Conservation (phyloP, 2,797 vertebrate genomes). For the Fistularia commersonii region DNA sequence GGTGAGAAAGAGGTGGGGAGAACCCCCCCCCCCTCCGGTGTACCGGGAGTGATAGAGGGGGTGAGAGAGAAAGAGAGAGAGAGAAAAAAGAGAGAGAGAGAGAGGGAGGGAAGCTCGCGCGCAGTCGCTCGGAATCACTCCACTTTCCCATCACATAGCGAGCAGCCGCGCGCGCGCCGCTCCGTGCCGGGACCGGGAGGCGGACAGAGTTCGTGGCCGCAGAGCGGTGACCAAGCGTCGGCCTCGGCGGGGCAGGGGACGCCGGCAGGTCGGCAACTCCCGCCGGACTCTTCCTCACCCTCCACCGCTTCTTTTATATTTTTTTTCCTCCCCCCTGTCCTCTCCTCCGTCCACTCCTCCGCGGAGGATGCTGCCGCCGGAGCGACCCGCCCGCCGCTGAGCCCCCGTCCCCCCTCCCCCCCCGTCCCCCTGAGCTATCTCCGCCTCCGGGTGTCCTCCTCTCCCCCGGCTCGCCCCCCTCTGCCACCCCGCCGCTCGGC, state of each 20-base stretch:
- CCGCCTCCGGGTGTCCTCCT: too few species aligned
- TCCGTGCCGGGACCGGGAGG: constrained; percentile 55
- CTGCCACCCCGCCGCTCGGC: too few species aligned
- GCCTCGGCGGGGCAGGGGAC: constrained; percentile 15
- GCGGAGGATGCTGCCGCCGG: constrained; percentile 45
- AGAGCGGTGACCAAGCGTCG: constrained; percentile 28
- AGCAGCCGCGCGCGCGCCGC: constrained; percentile 50
- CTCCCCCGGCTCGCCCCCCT: too few species aligned
- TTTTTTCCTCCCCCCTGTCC: not conserved
- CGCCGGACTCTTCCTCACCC: constrained; percentile 32
- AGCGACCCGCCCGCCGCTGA: constrained; percentile 20
- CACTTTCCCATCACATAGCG: constrained; percentile 58
- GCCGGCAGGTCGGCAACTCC: constrained; percentile 10
- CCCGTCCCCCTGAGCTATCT: too few species aligned
- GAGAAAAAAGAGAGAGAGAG: constrained; percentile 22
- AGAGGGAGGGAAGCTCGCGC: constrained; percentile 30
- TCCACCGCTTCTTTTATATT: constrained; percentile 12
- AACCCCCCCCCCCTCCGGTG: not conserved
- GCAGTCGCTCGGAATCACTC: constrained; percentile 66
- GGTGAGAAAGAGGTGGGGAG: not conserved
- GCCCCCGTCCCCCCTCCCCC: too few species aligned
- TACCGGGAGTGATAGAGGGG: constrained; percentile 11
- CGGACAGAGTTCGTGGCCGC: constrained; percentile 42
- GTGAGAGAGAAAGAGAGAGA: constrained; percentile 2
- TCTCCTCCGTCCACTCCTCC: too few species aligned